phyloP scores from a whole-genome alignment of 1,140 invertebrate species.

The Drusus annulatus region DNA sequence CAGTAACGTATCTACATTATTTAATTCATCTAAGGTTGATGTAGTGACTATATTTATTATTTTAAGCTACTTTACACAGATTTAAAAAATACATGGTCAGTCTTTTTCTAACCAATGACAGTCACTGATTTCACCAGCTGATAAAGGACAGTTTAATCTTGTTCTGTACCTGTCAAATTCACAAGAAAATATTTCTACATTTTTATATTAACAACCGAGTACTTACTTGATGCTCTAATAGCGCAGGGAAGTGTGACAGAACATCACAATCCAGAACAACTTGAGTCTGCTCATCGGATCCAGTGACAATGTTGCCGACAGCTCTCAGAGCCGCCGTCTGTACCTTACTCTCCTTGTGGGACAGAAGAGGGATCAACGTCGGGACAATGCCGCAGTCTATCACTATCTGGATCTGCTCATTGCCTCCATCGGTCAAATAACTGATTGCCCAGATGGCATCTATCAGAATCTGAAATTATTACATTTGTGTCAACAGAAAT shows the following conservation, averaged over 20 bases:
- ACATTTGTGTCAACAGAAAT: neutral
- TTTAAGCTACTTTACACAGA: no score
- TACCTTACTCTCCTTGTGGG: slow-evolving; percentile 97
- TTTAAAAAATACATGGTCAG: no score
- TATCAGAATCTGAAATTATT: slow-evolving; percentile 86
- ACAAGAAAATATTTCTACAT: no score
- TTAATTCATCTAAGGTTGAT: no score
- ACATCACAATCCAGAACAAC: slow-evolving; percentile 94
- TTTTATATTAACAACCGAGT: no score
- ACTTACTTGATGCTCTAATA: slow-evolving; percentile 85
- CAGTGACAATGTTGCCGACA: slow-evolving; percentile 99
- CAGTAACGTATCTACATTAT: no score
- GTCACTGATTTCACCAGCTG: no score
- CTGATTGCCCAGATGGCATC: slow-evolving; percentile 99
- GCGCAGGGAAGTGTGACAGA: slow-evolving; percentile 90
- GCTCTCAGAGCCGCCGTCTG: slow-evolving; percentile 97
- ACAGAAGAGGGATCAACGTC: slow-evolving; percentile 93
- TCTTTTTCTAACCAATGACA: no score
- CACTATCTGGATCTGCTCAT: slow-evolving; percentile 99
- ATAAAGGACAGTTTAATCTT: no score
- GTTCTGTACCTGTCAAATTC: no score
- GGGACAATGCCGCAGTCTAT: slow-evolving; percentile 97
- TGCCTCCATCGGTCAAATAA: slow-evolving; percentile 98
- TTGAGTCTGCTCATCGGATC: slow-evolving; percentile 99
- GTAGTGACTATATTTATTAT: no score